A percentile compares a stretch with the other conserved stretches of the same genome.
These are phyloP conservation scores for Lissonota sp. DNA, from an alignment of 2,888 invertebrate genomes.

Conservation along the genomic window DNA sequence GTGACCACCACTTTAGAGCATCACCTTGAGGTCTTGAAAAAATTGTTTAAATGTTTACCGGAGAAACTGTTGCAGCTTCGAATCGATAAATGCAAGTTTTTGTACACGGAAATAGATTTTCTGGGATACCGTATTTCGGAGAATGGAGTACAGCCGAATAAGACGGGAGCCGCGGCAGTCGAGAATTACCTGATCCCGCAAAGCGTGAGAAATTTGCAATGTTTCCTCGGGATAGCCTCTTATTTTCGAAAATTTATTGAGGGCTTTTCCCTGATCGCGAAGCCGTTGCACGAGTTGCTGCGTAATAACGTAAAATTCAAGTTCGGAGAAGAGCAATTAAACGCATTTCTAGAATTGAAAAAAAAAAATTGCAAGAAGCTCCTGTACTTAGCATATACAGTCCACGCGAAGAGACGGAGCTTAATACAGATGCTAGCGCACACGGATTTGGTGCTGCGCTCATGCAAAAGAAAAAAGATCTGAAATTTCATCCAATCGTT, in stretches of 20 bases:
- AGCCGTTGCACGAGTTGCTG: constrained; percentile 73
- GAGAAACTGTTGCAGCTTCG: constrained; percentile 57
- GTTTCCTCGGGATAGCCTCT: constrained; percentile 71
- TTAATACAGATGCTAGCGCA: constrained; percentile 77
- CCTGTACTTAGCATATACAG: constrained; percentile 74
- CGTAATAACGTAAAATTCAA: constrained; percentile 67
- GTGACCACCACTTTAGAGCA: constrained; percentile 50
- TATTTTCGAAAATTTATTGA: constrained; percentile 73
- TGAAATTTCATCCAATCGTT: constrained; percentile 73
- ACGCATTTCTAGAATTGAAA: constrained; percentile 69
- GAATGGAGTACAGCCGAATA: constrained; percentile 65
- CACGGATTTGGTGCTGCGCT: constrained; percentile 75
- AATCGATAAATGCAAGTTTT: constrained; percentile 66
- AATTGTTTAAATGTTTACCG: constrained; percentile 44
- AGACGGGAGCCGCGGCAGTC: constrained; percentile 64
- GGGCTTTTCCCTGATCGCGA: constrained; percentile 67
- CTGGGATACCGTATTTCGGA: constrained; percentile 68
- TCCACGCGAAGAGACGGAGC: constrained; percentile 73
- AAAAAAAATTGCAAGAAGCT: constrained; percentile 50
- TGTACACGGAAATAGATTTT: constrained; percentile 65
- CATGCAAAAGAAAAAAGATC: constrained; percentile 73
- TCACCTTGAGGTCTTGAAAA: constrained; percentile 46
- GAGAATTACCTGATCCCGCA: constrained; percentile 69
- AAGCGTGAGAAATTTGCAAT: constrained; percentile 65
- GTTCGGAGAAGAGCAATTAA: constrained; percentile 67